Evolutionary conservation across 2,888 invertebrate genomes (phyloP).

Genomic region (Drosophila paramelanica): DNA sequence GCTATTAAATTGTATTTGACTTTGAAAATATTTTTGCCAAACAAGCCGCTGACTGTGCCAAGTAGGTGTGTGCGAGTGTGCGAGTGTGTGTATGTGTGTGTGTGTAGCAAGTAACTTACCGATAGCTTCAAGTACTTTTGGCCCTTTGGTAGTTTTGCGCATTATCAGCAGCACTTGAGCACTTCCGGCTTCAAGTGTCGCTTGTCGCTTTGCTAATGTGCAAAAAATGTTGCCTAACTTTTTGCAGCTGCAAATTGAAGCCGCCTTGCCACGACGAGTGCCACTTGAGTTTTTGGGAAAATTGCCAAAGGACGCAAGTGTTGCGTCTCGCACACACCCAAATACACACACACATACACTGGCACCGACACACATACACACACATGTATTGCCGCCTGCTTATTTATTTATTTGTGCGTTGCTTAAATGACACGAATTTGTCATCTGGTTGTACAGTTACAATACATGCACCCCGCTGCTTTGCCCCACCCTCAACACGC

Average conservation of each 20-base stretch:
- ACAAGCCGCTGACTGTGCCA: constrained; percentile 2
- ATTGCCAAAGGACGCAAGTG: constrained; percentile 68
- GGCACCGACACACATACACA: background rate
- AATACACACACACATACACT: background rate
- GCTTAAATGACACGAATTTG: constrained; percentile 74
- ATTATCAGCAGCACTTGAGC: constrained; percentile 54
- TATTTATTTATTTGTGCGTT: constrained; percentile 71
- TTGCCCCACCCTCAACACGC: background rate
- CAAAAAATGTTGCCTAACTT: constrained; percentile 71
- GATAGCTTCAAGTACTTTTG: constrained; percentile 63
- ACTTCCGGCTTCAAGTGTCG: constrained; percentile 55
- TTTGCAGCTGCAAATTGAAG: constrained; percentile 28
- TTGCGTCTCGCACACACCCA: constrained; percentile 37
- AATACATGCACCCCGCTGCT: constrained; percentile 32
- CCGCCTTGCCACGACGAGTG: constrained; percentile 24
- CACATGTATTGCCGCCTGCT: constrained; percentile 40
- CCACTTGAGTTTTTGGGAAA: constrained; percentile 66
- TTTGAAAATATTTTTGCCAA: constrained; percentile 63
- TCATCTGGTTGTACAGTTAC: constrained; percentile 61
- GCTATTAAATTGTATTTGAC: constrained; percentile 73
- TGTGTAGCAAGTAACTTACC: constrained; percentile 49
- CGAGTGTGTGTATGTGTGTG: constrained; percentile 4
- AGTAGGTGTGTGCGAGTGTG: constrained; percentile 7
- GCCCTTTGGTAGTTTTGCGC: constrained; percentile 42
- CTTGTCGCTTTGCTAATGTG: constrained; percentile 68